A percentile compares a stretch with the other conserved stretches of the same genome.
Evolutionary conservation across 2,113 vertebrate species (phyloP).

Genomic region (Elephas maximus): DNA sequence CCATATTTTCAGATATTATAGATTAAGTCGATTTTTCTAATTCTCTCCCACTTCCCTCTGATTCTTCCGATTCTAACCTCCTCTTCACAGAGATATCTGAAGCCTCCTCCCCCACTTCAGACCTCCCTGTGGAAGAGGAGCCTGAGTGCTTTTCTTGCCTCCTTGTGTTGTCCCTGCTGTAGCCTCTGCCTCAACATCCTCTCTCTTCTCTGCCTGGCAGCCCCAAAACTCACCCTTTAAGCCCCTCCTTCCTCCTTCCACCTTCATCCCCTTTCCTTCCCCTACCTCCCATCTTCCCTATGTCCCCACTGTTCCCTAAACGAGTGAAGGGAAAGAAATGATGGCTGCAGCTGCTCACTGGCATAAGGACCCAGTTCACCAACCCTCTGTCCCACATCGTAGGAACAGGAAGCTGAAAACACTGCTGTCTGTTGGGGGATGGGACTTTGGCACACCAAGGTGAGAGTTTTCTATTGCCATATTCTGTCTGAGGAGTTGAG

Average conservation of each 20-base stretch:
- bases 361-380: background rate
- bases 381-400: background rate
- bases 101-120: background rate
- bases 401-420: constrained; percentile 89
- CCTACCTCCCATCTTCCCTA: no score
- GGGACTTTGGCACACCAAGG: constrained; percentile 87
- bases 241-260: no score
- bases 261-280: no score
- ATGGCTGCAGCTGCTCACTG: background rate
- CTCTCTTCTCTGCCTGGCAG: background rate
- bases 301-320: background rate
- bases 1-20: background rate
- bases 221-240: background rate
- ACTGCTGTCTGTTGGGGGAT: constrained; percentile 88
- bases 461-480: background rate
- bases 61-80: background rate
- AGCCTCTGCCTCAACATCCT: background rate
- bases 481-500: background rate
- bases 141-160: background rate
- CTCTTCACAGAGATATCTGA: background rate
- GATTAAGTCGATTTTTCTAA: background rate
- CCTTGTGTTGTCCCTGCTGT: background rate
- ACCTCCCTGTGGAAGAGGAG: background rate
- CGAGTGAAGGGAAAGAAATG: background rate
- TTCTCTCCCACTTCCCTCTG: background rate